These are phyloP conservation scores for Didymodactylos carnosus DNA, from an alignment of 2,888 invertebrate species.

Conservation along the genomic window DNA sequence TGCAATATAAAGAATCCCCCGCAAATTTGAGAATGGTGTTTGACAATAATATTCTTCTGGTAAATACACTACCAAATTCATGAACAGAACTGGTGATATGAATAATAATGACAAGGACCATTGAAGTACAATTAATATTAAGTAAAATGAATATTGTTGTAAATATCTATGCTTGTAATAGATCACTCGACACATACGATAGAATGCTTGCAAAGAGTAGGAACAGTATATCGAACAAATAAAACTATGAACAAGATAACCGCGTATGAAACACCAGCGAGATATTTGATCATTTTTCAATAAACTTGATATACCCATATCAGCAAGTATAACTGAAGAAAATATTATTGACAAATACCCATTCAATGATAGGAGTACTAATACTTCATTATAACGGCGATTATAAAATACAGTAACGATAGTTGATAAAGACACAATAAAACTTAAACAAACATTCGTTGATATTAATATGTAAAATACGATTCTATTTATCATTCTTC, in stretches of 20 bases:
- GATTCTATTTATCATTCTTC: no score
- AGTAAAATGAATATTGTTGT: background rate
- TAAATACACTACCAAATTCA: background rate
- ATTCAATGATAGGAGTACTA: no score
- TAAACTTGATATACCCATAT: background rate
- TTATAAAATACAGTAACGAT: no score
- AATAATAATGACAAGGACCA: background rate
- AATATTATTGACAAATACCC: background rate
- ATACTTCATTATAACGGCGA: no score
- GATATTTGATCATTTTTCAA: background rate
- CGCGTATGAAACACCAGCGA: background rate
- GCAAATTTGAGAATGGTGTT: background rate
- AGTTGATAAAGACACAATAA: no score
- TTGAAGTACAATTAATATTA: background rate
- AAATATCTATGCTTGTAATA: background rate
- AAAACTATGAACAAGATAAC: background rate
- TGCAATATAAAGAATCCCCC: background rate
- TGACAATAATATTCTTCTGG: background rate
- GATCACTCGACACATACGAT: background rate
- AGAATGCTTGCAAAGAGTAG: background rate
- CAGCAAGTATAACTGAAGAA: background rate
- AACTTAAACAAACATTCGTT: no score
- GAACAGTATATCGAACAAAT: background rate
- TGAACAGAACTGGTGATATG: background rate
- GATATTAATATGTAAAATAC: no score